phyloP scores from a whole-genome alignment of 2,888 invertebrate genomes.

The Erannis defoliaria region DNA sequence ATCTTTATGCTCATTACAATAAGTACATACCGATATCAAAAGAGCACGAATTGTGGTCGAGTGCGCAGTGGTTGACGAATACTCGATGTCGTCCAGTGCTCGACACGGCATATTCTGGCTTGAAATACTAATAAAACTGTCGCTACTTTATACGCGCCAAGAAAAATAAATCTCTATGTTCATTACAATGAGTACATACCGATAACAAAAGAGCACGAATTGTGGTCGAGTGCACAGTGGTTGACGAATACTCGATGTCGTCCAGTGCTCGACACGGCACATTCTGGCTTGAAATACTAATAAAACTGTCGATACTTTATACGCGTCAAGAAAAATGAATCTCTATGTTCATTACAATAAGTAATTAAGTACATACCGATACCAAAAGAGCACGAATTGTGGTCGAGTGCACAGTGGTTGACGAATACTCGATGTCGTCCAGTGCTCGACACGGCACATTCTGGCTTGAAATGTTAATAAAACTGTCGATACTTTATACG shows the following conservation, averaged over 20 bases:
- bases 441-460: slow-evolving; percentile 63
- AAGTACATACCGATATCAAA: slow-evolving; percentile 63
- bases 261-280: slow-evolving; percentile 62
- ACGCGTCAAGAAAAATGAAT: too few species aligned
- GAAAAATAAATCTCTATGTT: too few species aligned
- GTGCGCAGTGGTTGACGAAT: slow-evolving; percentile 73
- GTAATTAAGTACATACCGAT: too few species aligned
- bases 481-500: too few species aligned
- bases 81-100: slow-evolving; percentile 55
- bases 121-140: too few species aligned
- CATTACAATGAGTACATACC: too few species aligned
- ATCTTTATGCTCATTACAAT: too few species aligned
- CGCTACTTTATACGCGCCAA: too few species aligned
- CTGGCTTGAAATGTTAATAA: slow-evolving; percentile 71
- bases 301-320: too few species aligned
- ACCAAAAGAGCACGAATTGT: slow-evolving; percentile 63
- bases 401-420: slow-evolving; percentile 74
- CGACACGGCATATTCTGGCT: slow-evolving; percentile 70
- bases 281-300: slow-evolving; percentile 72
- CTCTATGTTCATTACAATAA: too few species aligned
- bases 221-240: slow-evolving; percentile 72
- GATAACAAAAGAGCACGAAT: slow-evolving; percentile 63
- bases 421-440: slow-evolving; percentile 65
- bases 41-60: slow-evolving; percentile 70
- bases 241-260: slow-evolving; percentile 65